Evolutionary conservation across 2,113 vertebrate genomes (phyloP).

Genomic region (Muntiacus muntjak): DNA sequence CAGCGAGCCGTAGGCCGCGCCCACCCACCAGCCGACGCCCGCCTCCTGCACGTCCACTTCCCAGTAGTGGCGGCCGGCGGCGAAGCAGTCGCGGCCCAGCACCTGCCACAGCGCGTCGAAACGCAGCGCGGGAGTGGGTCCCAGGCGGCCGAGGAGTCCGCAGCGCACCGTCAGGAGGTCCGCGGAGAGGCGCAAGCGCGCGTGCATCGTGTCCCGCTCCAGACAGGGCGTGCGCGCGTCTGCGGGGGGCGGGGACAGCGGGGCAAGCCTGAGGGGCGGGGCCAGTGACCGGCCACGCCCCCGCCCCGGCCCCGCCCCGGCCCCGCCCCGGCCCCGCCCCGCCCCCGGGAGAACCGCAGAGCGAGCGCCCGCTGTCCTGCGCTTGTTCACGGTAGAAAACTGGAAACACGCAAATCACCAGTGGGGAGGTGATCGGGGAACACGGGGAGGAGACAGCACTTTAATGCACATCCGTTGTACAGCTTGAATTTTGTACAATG

Average conservation of each 20-base stretch:
- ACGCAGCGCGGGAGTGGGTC: conserved; percentile 56
- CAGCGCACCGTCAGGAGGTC: conserved; percentile 72
- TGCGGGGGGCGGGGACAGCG: conserved; percentile 44
- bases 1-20: conserved; percentile 76
- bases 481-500: background rate
- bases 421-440: background rate
- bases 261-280: background rate
- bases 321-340: background rate
- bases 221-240: conserved; percentile 81
- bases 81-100: conserved; percentile 78
- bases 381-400: accelerated
- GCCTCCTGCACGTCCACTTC: conserved; percentile 80
- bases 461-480: no score
- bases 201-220: conserved; percentile 78
- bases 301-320: background rate
- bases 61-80: conserved; percentile 83
- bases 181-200: conserved; percentile 73
- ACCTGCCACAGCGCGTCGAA: conserved; percentile 82
- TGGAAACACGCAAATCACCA: accelerated
- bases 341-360: background rate
- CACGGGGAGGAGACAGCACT: background rate
- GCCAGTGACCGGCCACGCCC: accelerated
- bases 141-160: conserved; percentile 69
- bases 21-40: conserved; percentile 82
- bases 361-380: accelerated